phyloP scores from a whole-genome alignment of 2,113 vertebrate genomes.

The Promerops cafer region DNA sequence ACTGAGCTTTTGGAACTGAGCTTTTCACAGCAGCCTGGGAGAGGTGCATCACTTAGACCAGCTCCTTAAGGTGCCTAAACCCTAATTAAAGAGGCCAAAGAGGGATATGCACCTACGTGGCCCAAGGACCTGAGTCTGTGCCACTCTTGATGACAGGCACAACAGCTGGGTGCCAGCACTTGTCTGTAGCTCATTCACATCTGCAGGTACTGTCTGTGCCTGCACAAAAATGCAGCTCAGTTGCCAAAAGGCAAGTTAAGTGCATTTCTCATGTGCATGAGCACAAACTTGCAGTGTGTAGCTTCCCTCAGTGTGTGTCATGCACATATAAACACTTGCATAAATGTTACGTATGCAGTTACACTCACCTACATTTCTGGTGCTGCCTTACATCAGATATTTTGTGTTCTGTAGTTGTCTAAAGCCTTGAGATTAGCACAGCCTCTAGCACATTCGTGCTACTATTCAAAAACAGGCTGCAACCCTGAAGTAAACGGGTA shows the following conservation, averaged over 20 bases:
- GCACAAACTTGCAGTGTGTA: background rate
- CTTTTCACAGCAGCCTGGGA: background rate
- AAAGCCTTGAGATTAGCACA: background rate
- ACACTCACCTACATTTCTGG: background rate
- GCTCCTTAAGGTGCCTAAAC: background rate
- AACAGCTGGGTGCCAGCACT: background rate
- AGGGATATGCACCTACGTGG: background rate
- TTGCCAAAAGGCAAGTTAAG: background rate
- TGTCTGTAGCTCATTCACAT: background rate
- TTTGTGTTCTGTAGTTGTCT: background rate
- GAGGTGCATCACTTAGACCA: background rate
- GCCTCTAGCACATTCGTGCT: background rate
- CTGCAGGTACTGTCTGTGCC: background rate
- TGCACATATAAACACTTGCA: background rate
- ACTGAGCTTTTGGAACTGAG: background rate
- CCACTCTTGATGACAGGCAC: background rate
- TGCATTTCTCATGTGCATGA: background rate
- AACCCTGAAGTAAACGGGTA: background rate
- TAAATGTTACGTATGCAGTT: background rate
- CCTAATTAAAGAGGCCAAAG: background rate
- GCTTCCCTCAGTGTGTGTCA: accelerated
- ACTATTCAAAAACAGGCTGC: background rate
- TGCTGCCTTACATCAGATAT: background rate
- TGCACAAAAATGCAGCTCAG: background rate
- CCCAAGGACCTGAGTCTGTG: background rate